These are phyloP conservation scores for Scylla paramamosain DNA, from an alignment of 1,140 invertebrate species.

Conservation along the genomic window DNA sequence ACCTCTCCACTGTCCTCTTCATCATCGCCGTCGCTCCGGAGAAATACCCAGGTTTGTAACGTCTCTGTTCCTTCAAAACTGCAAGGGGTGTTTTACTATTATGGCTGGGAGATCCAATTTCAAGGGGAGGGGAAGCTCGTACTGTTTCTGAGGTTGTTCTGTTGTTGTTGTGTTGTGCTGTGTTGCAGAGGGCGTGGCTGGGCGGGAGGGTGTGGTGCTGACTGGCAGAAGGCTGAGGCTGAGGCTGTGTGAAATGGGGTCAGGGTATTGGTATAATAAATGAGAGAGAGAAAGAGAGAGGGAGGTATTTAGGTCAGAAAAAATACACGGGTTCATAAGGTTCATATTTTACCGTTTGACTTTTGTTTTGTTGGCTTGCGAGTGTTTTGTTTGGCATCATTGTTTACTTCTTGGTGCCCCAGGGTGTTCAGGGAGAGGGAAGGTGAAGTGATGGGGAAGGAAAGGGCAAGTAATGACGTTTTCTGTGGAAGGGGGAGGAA, in stretches of 20 bases:
- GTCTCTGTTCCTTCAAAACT: background rate
- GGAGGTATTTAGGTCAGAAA: background rate
- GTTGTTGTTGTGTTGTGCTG: background rate
- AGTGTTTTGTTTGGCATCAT: too few relatives aligned
- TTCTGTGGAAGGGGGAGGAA: background rate
- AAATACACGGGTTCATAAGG: background rate
- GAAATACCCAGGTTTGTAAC: background rate
- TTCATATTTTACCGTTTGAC: background rate
- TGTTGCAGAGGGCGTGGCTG: background rate
- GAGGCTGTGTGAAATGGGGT: background rate
- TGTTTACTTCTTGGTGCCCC: too few relatives aligned
- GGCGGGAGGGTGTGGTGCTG: background rate
- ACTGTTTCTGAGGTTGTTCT: background rate
- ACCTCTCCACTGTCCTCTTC: background rate
- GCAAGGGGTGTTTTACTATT: background rate
- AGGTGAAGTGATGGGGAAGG: background rate
- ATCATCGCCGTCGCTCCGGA: background rate
- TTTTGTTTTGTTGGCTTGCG: background rate
- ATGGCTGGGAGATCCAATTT: background rate
- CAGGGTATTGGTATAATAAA: background rate
- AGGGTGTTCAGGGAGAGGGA: background rate
- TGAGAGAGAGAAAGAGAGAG: background rate
- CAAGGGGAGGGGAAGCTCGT: background rate
- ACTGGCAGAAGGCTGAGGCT: background rate
- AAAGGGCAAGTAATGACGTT: background rate